These are phyloP conservation scores for Caenorhabditis wallacei DNA, from an alignment of 2,888 invertebrate genomes.

Conservation along the genomic window DNA sequence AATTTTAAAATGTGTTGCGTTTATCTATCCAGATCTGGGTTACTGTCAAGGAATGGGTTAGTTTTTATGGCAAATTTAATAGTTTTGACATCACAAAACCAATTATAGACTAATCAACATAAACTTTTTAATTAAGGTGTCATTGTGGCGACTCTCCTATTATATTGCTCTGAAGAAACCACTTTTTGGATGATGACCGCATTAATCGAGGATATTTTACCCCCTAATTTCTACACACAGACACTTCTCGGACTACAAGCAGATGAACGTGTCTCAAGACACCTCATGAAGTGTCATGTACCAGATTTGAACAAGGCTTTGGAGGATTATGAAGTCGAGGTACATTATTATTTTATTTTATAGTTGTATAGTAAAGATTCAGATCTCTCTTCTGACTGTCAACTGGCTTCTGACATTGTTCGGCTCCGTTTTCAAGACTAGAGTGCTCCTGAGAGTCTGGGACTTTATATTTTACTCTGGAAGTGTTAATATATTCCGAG, in stretches of 20 bases:
- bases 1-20: constrained; percentile 88
- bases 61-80: no score
- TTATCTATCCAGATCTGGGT: constrained; percentile 95
- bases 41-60: constrained; percentile 81
- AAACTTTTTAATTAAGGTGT: constrained; percentile 73
- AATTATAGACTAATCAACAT: neutral
- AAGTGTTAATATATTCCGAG: constrained; percentile 92
- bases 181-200: constrained; percentile 99
- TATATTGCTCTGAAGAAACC: constrained; percentile 98
- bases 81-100: neutral
- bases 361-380: constrained; percentile 14
- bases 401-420: constrained; percentile 98
- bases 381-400: constrained; percentile 93
- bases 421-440: constrained; percentile 96
- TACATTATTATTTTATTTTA: constrained; percentile 8
- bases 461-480: constrained; percentile 98
- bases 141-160: constrained; percentile 93
- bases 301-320: constrained; percentile 88
- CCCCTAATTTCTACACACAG: constrained; percentile 97
- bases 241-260: constrained; percentile 88
- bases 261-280: constrained; percentile 92
- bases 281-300: constrained; percentile 92
- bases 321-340: constrained; percentile 71
- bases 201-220: constrained; percentile 97
- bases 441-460: constrained; percentile 94